These are phyloP conservation scores for Alloplasta piceator DNA, from an alignment of 2,888 invertebrate species.

Conservation along the genomic window DNA sequence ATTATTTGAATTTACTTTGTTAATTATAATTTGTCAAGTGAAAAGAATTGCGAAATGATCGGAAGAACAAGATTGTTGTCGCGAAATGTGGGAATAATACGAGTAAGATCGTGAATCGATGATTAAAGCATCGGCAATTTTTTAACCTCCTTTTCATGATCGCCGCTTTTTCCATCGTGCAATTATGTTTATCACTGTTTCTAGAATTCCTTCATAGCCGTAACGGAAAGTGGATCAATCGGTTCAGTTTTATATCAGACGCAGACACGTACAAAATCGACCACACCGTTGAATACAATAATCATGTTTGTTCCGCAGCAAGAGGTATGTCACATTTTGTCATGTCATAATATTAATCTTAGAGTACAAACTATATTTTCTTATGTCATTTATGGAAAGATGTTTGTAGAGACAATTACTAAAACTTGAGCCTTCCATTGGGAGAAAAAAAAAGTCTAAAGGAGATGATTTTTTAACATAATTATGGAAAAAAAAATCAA, in stretches of 20 bases:
- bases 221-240: conserved; percentile 64
- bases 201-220: conserved; percentile 68
- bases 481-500: not conserved
- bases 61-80: conserved; percentile 70
- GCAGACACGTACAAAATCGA: conserved; percentile 83
- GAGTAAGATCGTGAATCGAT: conserved; percentile 67
- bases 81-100: conserved; percentile 70
- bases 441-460: conserved; percentile 39
- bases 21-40: too few relatives aligned
- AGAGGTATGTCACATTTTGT: conserved; percentile 87
- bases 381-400: too few relatives aligned
- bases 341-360: too few relatives aligned
- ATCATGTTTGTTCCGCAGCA: conserved; percentile 99
- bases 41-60: conserved; percentile 53
- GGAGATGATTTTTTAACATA: conserved; percentile 10
- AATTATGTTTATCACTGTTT: conserved; percentile 49
- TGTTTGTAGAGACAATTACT: too few relatives aligned
- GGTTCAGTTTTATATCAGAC: conserved; percentile 64
- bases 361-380: too few relatives aligned
- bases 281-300: conserved; percentile 94
- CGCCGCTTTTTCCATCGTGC: conserved; percentile 12
- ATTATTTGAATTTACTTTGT: too few relatives aligned
- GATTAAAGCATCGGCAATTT: not conserved
- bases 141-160: conserved; percentile 19
- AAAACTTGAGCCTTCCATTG: not conserved